A percentile compares a stretch with the other conserved stretches of the same genome.
Evolutionary conservation across 2,113 vertebrate species (phyloP).

Genomic region (Syngnathus floridae): DNA sequence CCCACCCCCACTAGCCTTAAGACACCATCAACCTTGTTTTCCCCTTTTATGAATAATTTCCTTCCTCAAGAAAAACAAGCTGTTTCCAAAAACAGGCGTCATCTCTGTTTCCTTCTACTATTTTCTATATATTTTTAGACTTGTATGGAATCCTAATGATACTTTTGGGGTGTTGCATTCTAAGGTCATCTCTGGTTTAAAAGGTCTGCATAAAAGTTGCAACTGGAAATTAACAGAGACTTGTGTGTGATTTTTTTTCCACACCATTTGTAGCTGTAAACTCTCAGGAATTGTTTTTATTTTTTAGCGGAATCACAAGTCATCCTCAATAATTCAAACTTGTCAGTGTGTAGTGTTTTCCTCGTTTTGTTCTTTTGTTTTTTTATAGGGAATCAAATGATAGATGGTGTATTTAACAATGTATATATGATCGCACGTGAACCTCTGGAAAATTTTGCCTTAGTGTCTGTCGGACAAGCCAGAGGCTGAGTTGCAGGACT

Average conservation of each 20-base stretch:
- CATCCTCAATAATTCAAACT: background rate
- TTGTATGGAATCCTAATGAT: background rate
- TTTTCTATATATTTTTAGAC: background rate
- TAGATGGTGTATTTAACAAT: background rate
- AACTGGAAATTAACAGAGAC: constrained; percentile 18
- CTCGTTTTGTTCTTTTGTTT: constrained; percentile 35
- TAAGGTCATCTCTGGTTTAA: background rate
- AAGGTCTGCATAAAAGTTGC: constrained; percentile 17
- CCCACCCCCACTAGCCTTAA: constrained; percentile 35
- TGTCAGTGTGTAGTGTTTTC: constrained; percentile 20
- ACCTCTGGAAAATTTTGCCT: background rate
- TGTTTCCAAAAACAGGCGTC: background rate
- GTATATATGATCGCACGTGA: background rate
- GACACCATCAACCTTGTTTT: constrained; percentile 66
- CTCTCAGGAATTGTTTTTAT: constrained; percentile 37
- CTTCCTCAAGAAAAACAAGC: constrained; percentile 34
- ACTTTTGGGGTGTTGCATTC: background rate
- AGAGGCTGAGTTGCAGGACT: constrained; percentile 9
- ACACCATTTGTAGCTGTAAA: constrained; percentile 35
- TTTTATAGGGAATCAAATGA: constrained; percentile 36
- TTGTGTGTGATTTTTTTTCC: constrained; percentile 62
- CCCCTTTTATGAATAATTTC: constrained; percentile 16
- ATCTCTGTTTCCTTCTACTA: background rate
- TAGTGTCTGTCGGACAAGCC: background rate
- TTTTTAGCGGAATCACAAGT: constrained; percentile 6